Evolutionary conservation across 2,888 invertebrate genomes (phyloP).

Genomic region (Brachypalpus laphriformis): DNA sequence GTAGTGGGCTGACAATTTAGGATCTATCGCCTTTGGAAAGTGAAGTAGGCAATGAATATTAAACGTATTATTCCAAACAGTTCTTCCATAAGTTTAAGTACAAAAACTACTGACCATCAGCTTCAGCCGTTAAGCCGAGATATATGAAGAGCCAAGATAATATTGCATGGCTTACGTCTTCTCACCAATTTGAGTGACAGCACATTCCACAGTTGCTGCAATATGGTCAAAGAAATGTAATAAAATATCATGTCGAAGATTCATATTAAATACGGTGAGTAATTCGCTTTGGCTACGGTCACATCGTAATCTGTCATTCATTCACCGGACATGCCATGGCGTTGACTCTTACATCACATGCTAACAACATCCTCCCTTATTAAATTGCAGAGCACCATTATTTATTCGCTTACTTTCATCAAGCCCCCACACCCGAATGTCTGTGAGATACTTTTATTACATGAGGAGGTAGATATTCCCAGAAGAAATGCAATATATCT

Average conservation of each 20-base stretch:
- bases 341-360: constrained; percentile 36
- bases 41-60: too few relatives aligned
- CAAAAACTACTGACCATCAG: not conserved
- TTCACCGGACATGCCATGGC: constrained; percentile 57
- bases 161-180: constrained; percentile 12
- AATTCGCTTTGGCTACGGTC: constrained; percentile 69
- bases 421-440: not conserved
- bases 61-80: too few relatives aligned
- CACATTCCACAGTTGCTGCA: constrained; percentile 31
- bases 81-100: too few relatives aligned
- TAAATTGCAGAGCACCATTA: constrained; percentile 63
- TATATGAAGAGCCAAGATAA: too few relatives aligned
- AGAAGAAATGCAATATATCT: constrained; percentile 59
- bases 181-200: constrained; percentile 6
- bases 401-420: constrained; percentile 50
- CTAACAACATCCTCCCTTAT: constrained; percentile 47
- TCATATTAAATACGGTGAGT: constrained; percentile 72
- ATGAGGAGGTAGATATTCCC: constrained; percentile 19
- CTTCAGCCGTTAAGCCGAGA: too few relatives aligned
- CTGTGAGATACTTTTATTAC: constrained; percentile 59
- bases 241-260: constrained; percentile 69
- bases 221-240: constrained; percentile 53
- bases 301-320: constrained; percentile 68
- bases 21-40: too few relatives aligned
- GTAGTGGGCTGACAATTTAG: too few relatives aligned